These are phyloP conservation scores for Daubentonia madagascariensis DNA, from an alignment of 2,113 vertebrate genomes.

Conservation along the genomic window DNA sequence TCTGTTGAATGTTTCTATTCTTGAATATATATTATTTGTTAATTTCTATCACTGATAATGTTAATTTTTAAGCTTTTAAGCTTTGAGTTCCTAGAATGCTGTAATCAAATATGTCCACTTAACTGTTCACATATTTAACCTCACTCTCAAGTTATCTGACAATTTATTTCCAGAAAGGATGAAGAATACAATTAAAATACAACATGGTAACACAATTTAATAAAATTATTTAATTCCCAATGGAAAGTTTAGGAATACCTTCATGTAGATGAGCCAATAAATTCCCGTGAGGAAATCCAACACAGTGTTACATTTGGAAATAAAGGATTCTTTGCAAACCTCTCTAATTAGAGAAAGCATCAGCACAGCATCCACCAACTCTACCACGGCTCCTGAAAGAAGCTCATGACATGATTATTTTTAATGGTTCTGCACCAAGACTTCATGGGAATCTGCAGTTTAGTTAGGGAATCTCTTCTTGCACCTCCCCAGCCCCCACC, in stretches of 20 bases:
- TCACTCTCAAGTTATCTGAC: not conserved
- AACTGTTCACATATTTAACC: not conserved
- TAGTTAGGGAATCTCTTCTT: not conserved
- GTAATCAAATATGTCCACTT: not conserved
- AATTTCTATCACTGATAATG: not conserved
- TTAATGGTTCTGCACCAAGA: not conserved
- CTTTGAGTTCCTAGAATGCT: not conserved
- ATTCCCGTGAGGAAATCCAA: not conserved
- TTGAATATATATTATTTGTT: not conserved
- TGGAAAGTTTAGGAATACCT: not conserved
- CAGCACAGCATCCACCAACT: not conserved
- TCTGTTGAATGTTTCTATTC: not conserved
- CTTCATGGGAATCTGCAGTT: not conserved
- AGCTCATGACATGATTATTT: not conserved
- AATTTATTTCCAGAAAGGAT: constrained; percentile 7
- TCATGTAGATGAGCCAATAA: not conserved
- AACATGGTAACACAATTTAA: not conserved
- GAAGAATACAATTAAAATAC: constrained; percentile 9
- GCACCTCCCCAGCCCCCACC: not conserved
- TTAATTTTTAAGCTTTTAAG: not conserved
- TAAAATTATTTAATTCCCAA: constrained; percentile 6
- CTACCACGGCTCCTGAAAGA: not conserved
- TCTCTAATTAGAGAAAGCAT: not conserved
- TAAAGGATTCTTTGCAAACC: not conserved
- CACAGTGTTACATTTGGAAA: not conserved